These are phyloP conservation scores for Heterochromis multidens DNA, from an alignment of 2,113 vertebrate species.

Conservation along the genomic window DNA sequence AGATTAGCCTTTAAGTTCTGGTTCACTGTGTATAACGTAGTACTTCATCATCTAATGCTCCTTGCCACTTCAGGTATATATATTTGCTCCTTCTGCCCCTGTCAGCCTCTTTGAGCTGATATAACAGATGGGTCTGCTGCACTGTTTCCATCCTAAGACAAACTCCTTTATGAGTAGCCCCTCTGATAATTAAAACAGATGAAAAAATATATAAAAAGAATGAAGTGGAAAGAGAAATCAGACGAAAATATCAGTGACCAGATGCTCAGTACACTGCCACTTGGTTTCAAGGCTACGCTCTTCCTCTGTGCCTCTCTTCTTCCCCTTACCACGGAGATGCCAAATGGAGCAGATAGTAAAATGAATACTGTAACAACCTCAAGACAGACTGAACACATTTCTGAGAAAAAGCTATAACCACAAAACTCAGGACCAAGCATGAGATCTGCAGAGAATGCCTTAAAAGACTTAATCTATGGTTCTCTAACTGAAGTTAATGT, in stretches of 20 bases:
- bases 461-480: no score
- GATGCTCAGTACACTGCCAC: slow-evolving; percentile 34
- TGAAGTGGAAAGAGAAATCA: slow-evolving; percentile 15
- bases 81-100: slow-evolving; percentile 1
- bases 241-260: slow-evolving; percentile 50
- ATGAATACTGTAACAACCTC: not conserved
- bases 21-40: not conserved
- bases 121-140: slow-evolving; percentile 59
- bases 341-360: slow-evolving; percentile 43
- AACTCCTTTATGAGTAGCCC: slow-evolving; percentile 36
- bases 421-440: not conserved
- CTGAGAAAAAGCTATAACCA: not conserved
- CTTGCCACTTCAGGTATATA: slow-evolving; percentile 4
- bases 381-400: not conserved
- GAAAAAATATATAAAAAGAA: slow-evolving; percentile 53
- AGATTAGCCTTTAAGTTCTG: slow-evolving; percentile 4
- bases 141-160: slow-evolving; percentile 47
- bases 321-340: not conserved
- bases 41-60: not conserved
- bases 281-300: not conserved
- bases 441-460: not conserved
- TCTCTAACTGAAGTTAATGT: no score
- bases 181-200: slow-evolving; percentile 62
- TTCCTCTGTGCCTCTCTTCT: not conserved
- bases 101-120: not conserved